These are phyloP conservation scores for Chloroceryle inda DNA, from an alignment of 2,797 vertebrate species.

Conservation along the genomic window DNA sequence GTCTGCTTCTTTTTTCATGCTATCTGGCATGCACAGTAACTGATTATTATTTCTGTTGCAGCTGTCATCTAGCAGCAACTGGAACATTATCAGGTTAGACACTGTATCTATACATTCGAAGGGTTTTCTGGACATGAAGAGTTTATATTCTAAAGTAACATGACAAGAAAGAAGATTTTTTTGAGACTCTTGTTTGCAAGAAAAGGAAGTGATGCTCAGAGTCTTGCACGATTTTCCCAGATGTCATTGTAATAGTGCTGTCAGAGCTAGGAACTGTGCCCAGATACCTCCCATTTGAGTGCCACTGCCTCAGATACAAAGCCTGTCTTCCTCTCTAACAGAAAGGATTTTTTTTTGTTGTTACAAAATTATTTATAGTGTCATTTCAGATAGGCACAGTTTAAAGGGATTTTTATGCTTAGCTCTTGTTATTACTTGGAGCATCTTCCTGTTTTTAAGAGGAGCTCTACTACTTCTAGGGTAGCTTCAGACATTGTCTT, in stretches of 20 bases:
- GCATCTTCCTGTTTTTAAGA: background rate
- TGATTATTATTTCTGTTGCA: background rate
- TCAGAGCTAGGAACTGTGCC: background rate
- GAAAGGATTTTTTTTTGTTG: background rate
- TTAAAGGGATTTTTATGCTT: background rate
- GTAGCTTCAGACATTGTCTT: background rate
- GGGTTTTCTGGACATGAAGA: background rate
- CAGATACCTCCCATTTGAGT: background rate
- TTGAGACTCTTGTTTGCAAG: background rate
- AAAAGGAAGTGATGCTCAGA: background rate
- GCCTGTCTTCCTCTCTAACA: background rate
- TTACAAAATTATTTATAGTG: background rate
- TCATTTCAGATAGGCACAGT: background rate
- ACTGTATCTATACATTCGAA: background rate
- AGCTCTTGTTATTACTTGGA: background rate
- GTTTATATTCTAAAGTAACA: background rate
- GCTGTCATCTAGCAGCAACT: background rate
- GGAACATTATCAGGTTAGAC: background rate
- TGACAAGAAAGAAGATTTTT: background rate
- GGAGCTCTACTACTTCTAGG: background rate
- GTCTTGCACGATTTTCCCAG: background rate
- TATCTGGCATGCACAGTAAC: background rate
- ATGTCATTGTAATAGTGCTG: background rate
- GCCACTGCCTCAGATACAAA: background rate
- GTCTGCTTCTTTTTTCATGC: background rate